Evolutionary conservation across 2,888 invertebrate species (phyloP), one percentile per base, ranked within the genome.

Genomic region (Ditula angustiorana): DNA sequence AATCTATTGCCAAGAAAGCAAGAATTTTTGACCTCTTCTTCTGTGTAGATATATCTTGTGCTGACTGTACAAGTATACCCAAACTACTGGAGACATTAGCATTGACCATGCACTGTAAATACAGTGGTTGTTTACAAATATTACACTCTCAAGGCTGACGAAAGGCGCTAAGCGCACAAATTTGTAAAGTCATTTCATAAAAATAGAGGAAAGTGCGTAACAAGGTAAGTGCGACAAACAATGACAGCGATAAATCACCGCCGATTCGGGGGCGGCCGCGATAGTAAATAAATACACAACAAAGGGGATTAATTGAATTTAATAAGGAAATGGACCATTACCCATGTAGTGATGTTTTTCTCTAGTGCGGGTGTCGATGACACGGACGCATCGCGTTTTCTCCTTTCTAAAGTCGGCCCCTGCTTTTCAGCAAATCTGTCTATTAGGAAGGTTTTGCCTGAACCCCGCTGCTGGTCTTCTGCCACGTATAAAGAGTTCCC

Each of bases 311-410:
- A 71, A 78, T 74, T 67, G 67, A 74, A 76, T 74, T 70, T 83
- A 86, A 85, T 82, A 81, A 83, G 83, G 83, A 86, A 81, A 81
- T 78, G 67, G 65, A 73, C 76, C 71, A 73, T 87, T 89, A 93
- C 93, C 93, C 92, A 92, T 80, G 91, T 90, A 83, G 87, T 92
- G 68, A 90, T 88, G 74, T 91, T 92, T 82, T 85, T 88, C 73
- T 80, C 77, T 62, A 81, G 71, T 41, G 76, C 74, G 62, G 87
- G 81, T 68, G 85, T 73, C 67, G 86, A 77, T 69, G 86, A 70
- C 61, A 74, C 66, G 26, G 72, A 71, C 59, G 85, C 85, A 81
- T 90, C 87, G 49, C 92, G 88, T 84, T 89, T 90, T 77, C 78
- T 79, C 73, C 92, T 87, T 76, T 81, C 83, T 64, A 78, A 72